Evolutionary conservation across 2,113 vertebrate species (phyloP).

Genomic region (Neodon shergylaensis): DNA sequence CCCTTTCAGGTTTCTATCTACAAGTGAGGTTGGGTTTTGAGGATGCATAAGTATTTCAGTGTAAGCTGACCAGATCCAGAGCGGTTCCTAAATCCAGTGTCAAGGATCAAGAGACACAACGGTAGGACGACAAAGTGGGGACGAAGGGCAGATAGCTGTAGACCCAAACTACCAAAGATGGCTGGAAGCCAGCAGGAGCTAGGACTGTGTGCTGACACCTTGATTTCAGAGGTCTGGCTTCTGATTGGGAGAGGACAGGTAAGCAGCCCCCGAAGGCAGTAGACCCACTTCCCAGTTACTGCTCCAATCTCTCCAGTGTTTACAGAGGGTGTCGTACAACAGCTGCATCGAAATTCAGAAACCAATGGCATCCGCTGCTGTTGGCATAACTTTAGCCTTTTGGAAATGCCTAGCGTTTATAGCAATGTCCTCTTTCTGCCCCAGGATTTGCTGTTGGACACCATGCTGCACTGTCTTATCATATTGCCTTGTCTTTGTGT

Average conservation of each 20-base stretch:
- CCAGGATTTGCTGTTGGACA: background rate
- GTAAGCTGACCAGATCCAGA: background rate
- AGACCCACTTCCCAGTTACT: background rate
- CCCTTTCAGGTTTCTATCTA: background rate
- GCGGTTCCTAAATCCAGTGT: background rate
- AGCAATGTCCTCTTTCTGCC: background rate
- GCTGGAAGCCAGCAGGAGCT: background rate
- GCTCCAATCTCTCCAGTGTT: background rate
- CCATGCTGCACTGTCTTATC: background rate
- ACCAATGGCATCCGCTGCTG: background rate
- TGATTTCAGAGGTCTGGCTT: background rate
- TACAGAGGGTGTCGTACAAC: background rate
- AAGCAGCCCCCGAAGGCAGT: background rate
- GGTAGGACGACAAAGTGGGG: too few species aligned
- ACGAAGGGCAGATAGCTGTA: background rate
- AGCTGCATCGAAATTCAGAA: background rate
- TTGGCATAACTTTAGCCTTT: background rate
- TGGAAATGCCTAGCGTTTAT: background rate
- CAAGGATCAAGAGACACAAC: background rate
- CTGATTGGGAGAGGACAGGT: background rate
- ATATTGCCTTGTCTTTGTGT: background rate
- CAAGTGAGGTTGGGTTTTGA: background rate
- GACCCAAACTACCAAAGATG: background rate
- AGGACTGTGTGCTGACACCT: too few species aligned
- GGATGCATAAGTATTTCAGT: background rate